Evolutionary conservation across 2,888 invertebrate genomes (phyloP).

Genomic region (Aethes cnicana): DNA sequence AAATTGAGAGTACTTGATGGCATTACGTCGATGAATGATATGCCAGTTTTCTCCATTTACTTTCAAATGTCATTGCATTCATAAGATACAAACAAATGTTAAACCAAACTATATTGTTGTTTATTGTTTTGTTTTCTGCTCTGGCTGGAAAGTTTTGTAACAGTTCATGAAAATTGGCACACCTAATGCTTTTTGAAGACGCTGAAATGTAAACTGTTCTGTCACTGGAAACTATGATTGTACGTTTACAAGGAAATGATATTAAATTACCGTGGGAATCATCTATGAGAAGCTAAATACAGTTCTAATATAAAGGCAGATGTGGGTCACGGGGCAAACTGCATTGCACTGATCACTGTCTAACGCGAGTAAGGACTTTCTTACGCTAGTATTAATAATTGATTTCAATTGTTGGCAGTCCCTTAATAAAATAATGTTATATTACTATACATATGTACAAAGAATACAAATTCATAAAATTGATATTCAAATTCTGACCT

Average conservation of each 20-base stretch:
- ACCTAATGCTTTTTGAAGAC: too few species aligned
- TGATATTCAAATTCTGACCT: too few species aligned
- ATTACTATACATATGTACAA: slow-evolving; percentile 25
- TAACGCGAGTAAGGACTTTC: slow-evolving; percentile 7
- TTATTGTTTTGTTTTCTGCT: too few species aligned
- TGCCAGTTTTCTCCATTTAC: too few species aligned
- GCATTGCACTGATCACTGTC: neutral
- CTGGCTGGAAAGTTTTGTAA: too few species aligned
- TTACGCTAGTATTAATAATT: slow-evolving; percentile 19
- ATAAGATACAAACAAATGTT: too few species aligned
- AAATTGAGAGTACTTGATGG: too few species aligned
- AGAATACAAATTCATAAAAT: neutral
- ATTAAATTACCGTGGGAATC: slow-evolving; percentile 20
- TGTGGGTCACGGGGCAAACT: neutral
- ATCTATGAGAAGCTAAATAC: slow-evolving; percentile 21
- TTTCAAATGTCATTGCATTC: too few species aligned
- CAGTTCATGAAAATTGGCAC: too few species aligned
- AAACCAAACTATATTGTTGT: too few species aligned
- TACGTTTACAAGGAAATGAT: neutral
- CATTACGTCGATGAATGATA: too few species aligned
- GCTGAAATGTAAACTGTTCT: too few species aligned
- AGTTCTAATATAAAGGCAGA: slow-evolving; percentile 4
- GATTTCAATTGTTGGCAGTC: slow-evolving; percentile 21
- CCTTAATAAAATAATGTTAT: slow-evolving; percentile 20
- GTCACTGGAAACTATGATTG: neutral